phyloP scores from a whole-genome alignment of 1,140 invertebrate species.

The Chionoecetes opilio region DNA sequence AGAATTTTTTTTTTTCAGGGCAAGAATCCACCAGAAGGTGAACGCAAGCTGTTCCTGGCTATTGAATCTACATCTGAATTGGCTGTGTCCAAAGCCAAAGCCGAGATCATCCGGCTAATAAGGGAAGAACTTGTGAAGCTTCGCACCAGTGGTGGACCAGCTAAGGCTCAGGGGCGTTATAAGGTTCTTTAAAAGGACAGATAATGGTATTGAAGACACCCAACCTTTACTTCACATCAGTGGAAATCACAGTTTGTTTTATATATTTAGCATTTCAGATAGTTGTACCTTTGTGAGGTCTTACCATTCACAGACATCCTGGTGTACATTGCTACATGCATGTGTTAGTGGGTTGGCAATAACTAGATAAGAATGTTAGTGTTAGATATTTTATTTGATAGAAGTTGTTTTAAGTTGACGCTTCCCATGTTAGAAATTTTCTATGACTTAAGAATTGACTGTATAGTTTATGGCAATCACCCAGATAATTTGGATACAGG shows the following conservation, averaged over 20 bases:
- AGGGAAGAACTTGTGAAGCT: constrained; percentile 98
- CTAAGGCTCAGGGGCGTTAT: constrained; percentile 95
- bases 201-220: neutral
- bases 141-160: constrained; percentile 93
- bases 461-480: too few species aligned
- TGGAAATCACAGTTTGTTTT: neutral
- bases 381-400: too few species aligned
- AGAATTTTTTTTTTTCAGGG: constrained; percentile 85
- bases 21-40: constrained; percentile 94
- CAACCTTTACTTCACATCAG: neutral
- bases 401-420: too few species aligned
- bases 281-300: too few species aligned
- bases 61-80: constrained; percentile 99
- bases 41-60: constrained; percentile 98
- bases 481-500: too few species aligned
- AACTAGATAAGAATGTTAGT: too few species aligned
- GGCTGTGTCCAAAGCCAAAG: constrained; percentile 98
- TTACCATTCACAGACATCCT: too few species aligned
- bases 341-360: too few species aligned
- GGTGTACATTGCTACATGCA: too few species aligned
- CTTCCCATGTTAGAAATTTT: too few species aligned
- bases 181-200: constrained; percentile 92
- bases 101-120: constrained; percentile 98
- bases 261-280: neutral
- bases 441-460: too few species aligned